A percentile compares a stretch with the other conserved stretches of the same genome.
These are phyloP conservation scores for Phaenicophaeus curvirostris DNA, from an alignment of 2,797 vertebrate species.

Conservation along the genomic window DNA sequence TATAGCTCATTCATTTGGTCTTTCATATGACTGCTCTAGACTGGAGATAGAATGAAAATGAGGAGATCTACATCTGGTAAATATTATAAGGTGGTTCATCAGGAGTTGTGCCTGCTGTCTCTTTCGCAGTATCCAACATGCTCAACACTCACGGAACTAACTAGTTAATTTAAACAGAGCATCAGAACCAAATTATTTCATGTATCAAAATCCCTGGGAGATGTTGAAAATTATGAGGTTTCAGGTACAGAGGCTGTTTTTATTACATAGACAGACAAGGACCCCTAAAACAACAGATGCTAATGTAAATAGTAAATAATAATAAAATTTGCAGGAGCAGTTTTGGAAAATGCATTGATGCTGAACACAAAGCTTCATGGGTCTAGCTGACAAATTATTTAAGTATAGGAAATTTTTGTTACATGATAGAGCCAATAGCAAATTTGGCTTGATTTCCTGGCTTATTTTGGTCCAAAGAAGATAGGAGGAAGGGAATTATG, in stretches of 20 bases:
- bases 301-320: slow-evolving; percentile 15
- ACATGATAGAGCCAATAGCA: background rate
- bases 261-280: background rate
- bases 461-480: background rate
- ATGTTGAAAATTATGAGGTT: background rate
- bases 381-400: background rate
- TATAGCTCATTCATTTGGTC: slow-evolving; percentile 48
- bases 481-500: background rate
- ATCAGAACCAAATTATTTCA: slow-evolving; percentile 6
- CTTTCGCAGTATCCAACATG: background rate
- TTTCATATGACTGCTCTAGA: slow-evolving; percentile 33
- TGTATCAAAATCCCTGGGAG: background rate
- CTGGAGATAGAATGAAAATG: slow-evolving; percentile 1
- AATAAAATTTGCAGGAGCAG: background rate
- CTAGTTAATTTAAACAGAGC: background rate
- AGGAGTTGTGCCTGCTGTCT: background rate
- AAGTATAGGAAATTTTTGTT: background rate
- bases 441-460: background rate
- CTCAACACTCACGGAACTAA: background rate
- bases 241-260: background rate
- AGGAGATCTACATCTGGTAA: slow-evolving; percentile 19
- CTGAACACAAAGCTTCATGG: background rate
- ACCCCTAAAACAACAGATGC: background rate
- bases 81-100: background rate
- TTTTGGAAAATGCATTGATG: slow-evolving; percentile 11